Conservation (phyloP, 2,888 invertebrate genomes). For the Oligia latruncula region DNA sequence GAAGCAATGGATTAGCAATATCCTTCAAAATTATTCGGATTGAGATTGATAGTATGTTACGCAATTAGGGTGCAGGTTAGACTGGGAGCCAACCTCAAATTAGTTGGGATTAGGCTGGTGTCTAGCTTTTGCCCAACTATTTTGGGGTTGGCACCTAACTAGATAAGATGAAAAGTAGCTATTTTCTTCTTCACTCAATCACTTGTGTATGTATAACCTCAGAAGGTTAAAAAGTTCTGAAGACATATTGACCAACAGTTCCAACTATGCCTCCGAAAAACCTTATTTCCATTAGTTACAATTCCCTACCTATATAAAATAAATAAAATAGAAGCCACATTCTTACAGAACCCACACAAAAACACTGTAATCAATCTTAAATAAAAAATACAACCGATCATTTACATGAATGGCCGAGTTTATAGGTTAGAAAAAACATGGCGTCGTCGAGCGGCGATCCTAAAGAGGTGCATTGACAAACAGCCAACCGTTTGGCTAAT, state of each 20-base stretch:
- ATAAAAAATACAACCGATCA: conserved; percentile 63
- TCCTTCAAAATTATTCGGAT: no score
- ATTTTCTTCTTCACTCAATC: background rate
- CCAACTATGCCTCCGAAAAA: background rate
- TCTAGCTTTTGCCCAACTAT: background rate
- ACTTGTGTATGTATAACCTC: background rate
- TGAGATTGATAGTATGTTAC: no score
- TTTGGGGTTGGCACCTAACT: background rate
- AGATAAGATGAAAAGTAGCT: background rate
- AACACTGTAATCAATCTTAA: conserved; percentile 62
- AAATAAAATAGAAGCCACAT: conserved; percentile 46
- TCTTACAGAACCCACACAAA: conserved; percentile 47
- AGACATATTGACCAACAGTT: conserved; percentile 7
- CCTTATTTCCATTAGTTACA: conserved; percentile 7
- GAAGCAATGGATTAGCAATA: no score
- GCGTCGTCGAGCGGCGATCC: conserved; percentile 62
- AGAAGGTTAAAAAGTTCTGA: background rate
- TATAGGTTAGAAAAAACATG: conserved; percentile 72
- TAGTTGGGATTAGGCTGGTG: background rate
- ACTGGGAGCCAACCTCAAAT: background rate
- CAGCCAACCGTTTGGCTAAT: conserved; percentile 83
- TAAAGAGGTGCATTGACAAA: conserved; percentile 79
- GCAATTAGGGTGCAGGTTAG: no score
- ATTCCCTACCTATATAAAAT: conserved; percentile 20
- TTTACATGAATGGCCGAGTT: conserved; percentile 67